A percentile compares a stretch with the other conserved stretches of the same genome.
Conservation (phyloP, 1,140 invertebrate genomes). For the Achroia grisella region DNA sequence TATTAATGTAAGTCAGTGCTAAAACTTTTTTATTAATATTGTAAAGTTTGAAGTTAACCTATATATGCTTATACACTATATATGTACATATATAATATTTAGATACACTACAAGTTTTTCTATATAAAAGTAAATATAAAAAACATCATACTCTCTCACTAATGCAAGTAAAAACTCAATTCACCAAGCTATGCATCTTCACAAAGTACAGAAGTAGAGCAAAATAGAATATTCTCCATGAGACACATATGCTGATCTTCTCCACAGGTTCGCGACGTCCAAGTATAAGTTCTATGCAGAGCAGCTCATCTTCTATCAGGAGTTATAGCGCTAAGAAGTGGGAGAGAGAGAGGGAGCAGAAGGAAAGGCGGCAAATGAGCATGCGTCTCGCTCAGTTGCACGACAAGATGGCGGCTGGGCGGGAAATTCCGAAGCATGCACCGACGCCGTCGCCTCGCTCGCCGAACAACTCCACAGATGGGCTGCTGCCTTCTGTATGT, state of each 20-base stretch:
- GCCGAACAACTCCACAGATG: conserved; percentile 83
- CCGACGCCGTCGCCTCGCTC: conserved; percentile 84
- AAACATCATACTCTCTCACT: no score
- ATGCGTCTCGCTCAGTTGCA: conserved; percentile 79
- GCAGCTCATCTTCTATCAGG: conserved; percentile 83
- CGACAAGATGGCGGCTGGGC: conserved; percentile 65
- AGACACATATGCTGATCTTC: background rate
- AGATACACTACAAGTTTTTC: no score
- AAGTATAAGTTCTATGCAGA: conserved; percentile 86
- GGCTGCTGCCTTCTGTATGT: conserved; percentile 81
- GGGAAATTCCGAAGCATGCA: conserved; percentile 62
- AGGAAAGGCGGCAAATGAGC: conserved; percentile 83
- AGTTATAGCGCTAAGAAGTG: conserved; percentile 85
- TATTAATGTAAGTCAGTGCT: no score
- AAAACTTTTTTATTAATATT: no score
- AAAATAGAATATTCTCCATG: background rate
- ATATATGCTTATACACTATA: no score
- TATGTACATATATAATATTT: no score
- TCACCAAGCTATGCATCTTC: no score
- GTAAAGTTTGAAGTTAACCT: no score
- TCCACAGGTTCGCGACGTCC: conserved; percentile 84
- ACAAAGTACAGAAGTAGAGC: no score
- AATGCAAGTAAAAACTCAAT: no score
- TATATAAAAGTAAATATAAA: no score
- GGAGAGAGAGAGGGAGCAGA: conserved; percentile 84